Base-by-base conservation (phyloP, 2,797 vertebrate species). In the Triplophysa bombifrons region DNA sequence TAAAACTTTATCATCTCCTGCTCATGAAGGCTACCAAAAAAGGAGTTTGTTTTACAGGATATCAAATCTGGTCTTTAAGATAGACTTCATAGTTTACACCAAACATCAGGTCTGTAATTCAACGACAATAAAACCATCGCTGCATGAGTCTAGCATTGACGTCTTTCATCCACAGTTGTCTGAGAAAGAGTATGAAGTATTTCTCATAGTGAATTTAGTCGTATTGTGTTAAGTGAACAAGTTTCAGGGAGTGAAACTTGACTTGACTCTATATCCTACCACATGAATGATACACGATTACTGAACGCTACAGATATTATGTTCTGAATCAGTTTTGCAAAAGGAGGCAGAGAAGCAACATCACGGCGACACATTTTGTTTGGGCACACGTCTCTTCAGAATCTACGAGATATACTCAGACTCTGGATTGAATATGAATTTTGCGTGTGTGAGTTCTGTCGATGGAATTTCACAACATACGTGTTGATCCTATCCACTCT, bases 381-480 rank as follows among this genome's bases (percentile, higher is more conserved):
- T 5, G 22, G 58, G 3, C 12, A 12, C 8, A 13, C 14, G 0
- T 61, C 4, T 17, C 2, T 60, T 60, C 11, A 41, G 46, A 13
- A 13, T 60, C 22, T 60, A 1, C 12, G 13, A 25, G 16, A 65
- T 10, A 65, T 41, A 16, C 30, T 44, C 20, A 6, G 34, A 66
- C 27, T 5, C 9, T n/a, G 19, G 38, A 38, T 44, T 61, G 14
- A 41, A 17, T 51, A 2, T 74, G 58, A 30, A 61, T 19, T 50
- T 16, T 66, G 17, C 65, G 48, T 63, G 34, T 44, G 27, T 82
- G 60, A 68, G 75, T 78, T 44, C 30, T 48, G 51, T 83, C 80
- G 82, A 72, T 71, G 86, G 88, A 90, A 91, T 92, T 92, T 92
- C 87, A 88, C 88, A 90, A 88, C 83, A 86, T 61, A 78, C 61